Conservation (phyloP, 2,797 vertebrate genomes). For the Diplodus puntazzo region DNA sequence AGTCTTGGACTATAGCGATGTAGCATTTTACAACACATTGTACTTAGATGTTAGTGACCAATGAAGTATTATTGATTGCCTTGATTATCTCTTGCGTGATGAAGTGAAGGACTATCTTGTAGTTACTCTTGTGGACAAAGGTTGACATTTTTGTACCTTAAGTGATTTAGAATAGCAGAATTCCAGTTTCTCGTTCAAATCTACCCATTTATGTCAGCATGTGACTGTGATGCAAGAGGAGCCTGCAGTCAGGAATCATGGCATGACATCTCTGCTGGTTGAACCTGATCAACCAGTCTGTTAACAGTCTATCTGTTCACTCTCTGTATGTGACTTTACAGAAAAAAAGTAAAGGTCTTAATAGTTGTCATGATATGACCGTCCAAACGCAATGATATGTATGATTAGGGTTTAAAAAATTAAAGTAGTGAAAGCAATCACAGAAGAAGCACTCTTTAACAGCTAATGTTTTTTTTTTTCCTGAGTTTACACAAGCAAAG, state of each 20-base stretch:
- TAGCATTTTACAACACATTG: not conserved
- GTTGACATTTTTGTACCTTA: not conserved
- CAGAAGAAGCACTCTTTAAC: not conserved
- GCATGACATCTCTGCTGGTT: not conserved
- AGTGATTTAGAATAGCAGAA: not conserved
- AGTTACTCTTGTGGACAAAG: not conserved
- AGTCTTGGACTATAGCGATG: no score
- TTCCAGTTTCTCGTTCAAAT: not conserved
- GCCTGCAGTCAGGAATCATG: constrained; percentile 1
- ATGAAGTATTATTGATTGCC: not conserved
- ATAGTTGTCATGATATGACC: not conserved
- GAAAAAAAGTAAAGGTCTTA: not conserved
- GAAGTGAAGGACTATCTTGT: no score
- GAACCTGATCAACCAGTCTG: no score
- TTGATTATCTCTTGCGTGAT: no score
- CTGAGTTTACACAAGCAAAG: not conserved
- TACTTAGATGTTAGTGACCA: not conserved
- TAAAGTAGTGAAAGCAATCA: not conserved
- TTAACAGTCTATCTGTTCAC: constrained; percentile 19
- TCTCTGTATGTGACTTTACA: constrained; percentile 22
- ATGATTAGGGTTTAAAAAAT: not conserved
- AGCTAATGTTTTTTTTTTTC: not conserved
- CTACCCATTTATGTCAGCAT: not conserved
- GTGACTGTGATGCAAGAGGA: constrained; percentile 3
- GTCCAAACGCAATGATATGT: no score